phyloP scores from a whole-genome alignment of 2,113 vertebrate genomes.

The Picathartes gymnocephalus region DNA sequence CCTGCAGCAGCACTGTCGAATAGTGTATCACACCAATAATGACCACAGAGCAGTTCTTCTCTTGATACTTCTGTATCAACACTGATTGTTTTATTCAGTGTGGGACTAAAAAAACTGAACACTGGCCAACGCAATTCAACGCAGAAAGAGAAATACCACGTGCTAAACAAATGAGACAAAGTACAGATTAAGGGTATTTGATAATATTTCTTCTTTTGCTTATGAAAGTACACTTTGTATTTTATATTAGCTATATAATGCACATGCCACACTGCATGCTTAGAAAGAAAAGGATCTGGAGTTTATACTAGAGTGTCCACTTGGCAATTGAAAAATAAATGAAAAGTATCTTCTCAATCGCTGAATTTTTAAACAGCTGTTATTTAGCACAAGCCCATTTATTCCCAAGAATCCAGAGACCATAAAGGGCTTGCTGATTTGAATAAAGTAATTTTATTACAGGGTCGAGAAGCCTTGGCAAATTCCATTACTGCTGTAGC shows the following conservation, averaged over 20 bases:
- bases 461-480: not conserved
- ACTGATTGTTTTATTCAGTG: not conserved
- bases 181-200: not conserved
- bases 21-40: not conserved
- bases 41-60: not conserved
- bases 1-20: not conserved
- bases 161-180: not conserved
- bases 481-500: conserved; percentile 33
- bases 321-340: not conserved
- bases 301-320: not conserved
- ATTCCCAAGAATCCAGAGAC: not conserved
- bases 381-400: not conserved
- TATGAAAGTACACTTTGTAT: not conserved
- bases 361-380: not conserved
- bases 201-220: not conserved
- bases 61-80: not conserved
- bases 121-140: not conserved
- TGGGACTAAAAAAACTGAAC: not conserved
- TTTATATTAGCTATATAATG: not conserved
- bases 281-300: not conserved
- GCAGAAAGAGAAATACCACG: not conserved
- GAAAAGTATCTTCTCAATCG: not conserved
- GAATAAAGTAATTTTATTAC: conserved; percentile 24
- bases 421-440: not conserved
- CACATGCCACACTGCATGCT: not conserved